These are phyloP conservation scores for Prunella himalayana DNA, from an alignment of 2,113 vertebrate genomes.

Conservation along the genomic window DNA sequence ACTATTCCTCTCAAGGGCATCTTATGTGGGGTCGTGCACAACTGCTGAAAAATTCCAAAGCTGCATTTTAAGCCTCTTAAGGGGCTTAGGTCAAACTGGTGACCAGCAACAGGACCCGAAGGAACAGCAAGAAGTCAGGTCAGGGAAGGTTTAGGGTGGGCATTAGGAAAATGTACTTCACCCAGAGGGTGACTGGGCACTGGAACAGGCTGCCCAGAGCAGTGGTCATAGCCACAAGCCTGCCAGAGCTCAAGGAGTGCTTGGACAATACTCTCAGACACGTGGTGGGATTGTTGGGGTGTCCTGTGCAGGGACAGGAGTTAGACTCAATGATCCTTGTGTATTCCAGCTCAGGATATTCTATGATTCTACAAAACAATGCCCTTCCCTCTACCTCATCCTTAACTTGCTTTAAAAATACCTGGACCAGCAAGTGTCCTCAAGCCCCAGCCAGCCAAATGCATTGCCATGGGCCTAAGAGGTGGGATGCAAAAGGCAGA, in stretches of 20 bases:
- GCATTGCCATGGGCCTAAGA: background rate
- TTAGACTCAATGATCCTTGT: background rate
- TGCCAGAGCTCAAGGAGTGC: background rate
- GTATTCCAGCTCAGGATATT: background rate
- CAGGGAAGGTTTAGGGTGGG: background rate
- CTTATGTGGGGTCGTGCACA: rapidly evolving
- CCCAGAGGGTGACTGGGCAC: background rate
- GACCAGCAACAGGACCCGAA: background rate
- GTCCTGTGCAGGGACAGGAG: background rate
- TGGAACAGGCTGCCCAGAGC: background rate
- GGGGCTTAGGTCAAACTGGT: background rate
- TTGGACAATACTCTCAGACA: background rate
- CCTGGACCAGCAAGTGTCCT: background rate
- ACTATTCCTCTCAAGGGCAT: too few relatives aligned
- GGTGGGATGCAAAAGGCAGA: background rate
- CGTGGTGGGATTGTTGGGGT: background rate
- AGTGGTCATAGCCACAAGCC: background rate
- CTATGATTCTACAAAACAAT: background rate
- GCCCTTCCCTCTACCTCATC: background rate
- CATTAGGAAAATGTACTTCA: background rate
- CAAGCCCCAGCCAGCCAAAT: background rate
- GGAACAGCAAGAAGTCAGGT: background rate
- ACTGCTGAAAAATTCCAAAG: background rate
- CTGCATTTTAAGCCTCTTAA: background rate
- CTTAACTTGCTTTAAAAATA: background rate